phyloP scores from a whole-genome alignment of 2,888 invertebrate genomes.

The Aphidius colemani region DNA sequence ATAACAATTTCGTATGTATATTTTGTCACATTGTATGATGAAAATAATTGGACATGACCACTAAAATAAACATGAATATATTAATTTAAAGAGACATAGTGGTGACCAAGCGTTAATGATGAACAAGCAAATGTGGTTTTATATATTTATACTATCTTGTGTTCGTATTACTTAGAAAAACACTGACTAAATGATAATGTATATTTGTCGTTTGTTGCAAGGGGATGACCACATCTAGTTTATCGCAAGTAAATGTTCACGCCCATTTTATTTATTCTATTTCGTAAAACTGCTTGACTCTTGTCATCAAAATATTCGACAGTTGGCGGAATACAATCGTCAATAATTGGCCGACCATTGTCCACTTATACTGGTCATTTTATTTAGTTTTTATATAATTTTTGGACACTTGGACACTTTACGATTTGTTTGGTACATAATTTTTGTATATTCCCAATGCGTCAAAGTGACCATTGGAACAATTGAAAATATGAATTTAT shows the following conservation, averaged over 20 bases:
- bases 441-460: slow-evolving; percentile 18
- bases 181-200: slow-evolving; percentile 9
- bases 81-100: slow-evolving; percentile 29
- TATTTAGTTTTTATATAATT: neutral
- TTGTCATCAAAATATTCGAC: slow-evolving; percentile 53
- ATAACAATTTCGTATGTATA: too few species aligned
- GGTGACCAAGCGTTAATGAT: too few species aligned
- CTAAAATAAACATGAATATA: slow-evolving; percentile 51
- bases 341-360: slow-evolving; percentile 56
- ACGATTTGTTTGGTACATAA: slow-evolving; percentile 54
- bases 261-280: slow-evolving; percentile 41
- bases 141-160: too few species aligned
- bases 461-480: slow-evolving; percentile 35
- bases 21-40: too few species aligned
- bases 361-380: slow-evolving; percentile 41
- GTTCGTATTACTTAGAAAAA: slow-evolving; percentile 2
- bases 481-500: slow-evolving; percentile 57
- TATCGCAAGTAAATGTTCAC: slow-evolving; percentile 43
- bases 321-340: slow-evolving; percentile 55
- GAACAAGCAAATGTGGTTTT: slow-evolving; percentile 3
- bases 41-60: slow-evolving; percentile 16
- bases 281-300: slow-evolving; percentile 39
- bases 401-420: slow-evolving; percentile 41
- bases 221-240: slow-evolving; percentile 31
- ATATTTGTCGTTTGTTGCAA: slow-evolving; percentile 39